Evolutionary conservation across 2,797 vertebrate genomes (phyloP).

Genomic region (Epinephelus malabaricus): DNA sequence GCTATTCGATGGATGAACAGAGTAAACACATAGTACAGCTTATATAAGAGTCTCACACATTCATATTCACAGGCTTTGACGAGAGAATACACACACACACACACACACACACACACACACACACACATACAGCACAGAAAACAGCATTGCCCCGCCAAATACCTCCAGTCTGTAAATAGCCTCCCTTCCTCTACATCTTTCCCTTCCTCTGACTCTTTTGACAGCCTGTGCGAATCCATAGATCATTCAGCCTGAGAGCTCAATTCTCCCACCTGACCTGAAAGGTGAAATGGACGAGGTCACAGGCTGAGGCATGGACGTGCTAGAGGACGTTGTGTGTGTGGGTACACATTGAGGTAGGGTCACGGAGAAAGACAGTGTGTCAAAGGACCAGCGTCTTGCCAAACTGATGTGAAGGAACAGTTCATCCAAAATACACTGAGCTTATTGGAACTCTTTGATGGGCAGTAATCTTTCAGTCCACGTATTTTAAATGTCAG

Average conservation of each 20-base stretch:
- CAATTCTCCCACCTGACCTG: slow-evolving; percentile 25
- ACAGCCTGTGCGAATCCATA: slow-evolving; percentile 60
- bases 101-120: slow-evolving; percentile 16
- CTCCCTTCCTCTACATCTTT: slow-evolving; percentile 56
- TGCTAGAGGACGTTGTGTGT: not conserved
- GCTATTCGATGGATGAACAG: slow-evolving; percentile 54
- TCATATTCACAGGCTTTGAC: slow-evolving; percentile 54
- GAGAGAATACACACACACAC: slow-evolving; percentile 30
- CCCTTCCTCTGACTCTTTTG: slow-evolving; percentile 57
- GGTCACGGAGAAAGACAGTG: not conserved
- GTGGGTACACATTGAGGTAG: not conserved
- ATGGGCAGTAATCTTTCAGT: too few species aligned
- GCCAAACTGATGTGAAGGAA: too few species aligned
- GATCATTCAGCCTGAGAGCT: slow-evolving; percentile 49
- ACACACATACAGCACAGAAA: slow-evolving; percentile 27
- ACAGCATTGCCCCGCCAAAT: slow-evolving; percentile 46
- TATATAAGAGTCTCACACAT: slow-evolving; percentile 67
- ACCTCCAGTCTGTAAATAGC: slow-evolving; percentile 69
- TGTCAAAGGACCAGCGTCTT: too few species aligned
- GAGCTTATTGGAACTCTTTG: too few species aligned
- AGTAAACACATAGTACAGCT: slow-evolving; percentile 68
- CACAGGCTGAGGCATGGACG: slow-evolving; percentile 30
- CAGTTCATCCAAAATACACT: too few species aligned
- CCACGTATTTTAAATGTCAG: not conserved
- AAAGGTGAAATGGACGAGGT: slow-evolving; percentile 52